Evolutionary conservation across 2,888 invertebrate genomes (phyloP).

Genomic region (Pecten maximus): DNA sequence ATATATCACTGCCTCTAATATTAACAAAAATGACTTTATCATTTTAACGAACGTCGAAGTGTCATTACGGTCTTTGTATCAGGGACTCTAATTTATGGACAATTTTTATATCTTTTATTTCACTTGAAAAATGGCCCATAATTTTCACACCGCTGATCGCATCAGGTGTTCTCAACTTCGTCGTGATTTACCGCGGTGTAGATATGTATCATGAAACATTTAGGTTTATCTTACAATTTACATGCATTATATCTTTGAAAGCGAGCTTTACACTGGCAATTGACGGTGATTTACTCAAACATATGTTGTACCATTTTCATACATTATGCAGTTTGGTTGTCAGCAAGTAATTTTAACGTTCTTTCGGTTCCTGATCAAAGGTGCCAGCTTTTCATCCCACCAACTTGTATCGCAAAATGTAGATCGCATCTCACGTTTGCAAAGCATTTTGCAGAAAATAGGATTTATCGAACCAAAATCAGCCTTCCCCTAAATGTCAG

Average conservation of each 20-base stretch:
- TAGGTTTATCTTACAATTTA: slow-evolving; percentile 50
- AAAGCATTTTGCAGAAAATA: neutral
- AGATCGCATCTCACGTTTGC: slow-evolving; percentile 29
- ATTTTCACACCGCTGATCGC: slow-evolving; percentile 26
- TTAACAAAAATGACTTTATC: slow-evolving; percentile 35
- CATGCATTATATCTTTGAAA: slow-evolving; percentile 55
- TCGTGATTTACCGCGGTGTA: slow-evolving; percentile 49
- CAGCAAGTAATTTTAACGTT: slow-evolving; percentile 49
- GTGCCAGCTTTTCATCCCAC: slow-evolving; percentile 39
- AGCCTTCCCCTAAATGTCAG: slow-evolving; percentile 1
- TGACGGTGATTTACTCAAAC: slow-evolving; percentile 55
- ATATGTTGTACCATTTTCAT: slow-evolving; percentile 45
- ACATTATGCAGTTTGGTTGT: slow-evolving; percentile 47
- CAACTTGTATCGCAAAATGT: neutral
- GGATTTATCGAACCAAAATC: slow-evolving; percentile 22
- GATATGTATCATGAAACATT: slow-evolving; percentile 55
- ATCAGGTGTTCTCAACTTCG: neutral
- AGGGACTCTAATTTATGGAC: neutral
- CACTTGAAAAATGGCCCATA: slow-evolving; percentile 22
- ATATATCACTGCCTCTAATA: slow-evolving; percentile 11
- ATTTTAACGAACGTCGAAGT: slow-evolving; percentile 30
- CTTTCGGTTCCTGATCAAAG: slow-evolving; percentile 53
- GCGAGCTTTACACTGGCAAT: slow-evolving; percentile 49
- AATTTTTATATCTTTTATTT: slow-evolving; percentile 27
- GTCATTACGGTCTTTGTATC: slow-evolving; percentile 27